Evolutionary conservation across 2,113 vertebrate genomes (phyloP).

Genomic region (Furnarius figulus): DNA sequence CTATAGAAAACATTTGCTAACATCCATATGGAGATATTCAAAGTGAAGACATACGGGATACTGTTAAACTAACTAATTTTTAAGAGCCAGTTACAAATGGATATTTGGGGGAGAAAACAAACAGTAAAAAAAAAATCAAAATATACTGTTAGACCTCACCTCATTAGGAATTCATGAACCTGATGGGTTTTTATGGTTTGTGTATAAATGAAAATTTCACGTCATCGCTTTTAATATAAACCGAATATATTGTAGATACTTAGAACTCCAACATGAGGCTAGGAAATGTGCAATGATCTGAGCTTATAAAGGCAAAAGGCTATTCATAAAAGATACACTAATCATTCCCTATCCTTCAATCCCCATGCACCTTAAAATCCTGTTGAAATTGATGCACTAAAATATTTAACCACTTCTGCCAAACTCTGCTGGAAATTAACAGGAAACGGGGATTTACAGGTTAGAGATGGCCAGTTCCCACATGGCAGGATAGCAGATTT

Average conservation of each 20-base stretch:
- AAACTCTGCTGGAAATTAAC: conserved; percentile 29
- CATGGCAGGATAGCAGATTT: neutral
- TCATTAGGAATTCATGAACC: conserved; percentile 76
- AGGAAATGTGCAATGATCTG: neutral
- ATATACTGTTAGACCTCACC: conserved; percentile 52
- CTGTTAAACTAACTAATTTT: conserved; percentile 33
- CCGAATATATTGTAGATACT: conserved; percentile 51
- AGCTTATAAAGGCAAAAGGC: conserved; percentile 40
- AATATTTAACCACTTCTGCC: conserved; percentile 54
- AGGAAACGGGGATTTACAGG: conserved; percentile 33
- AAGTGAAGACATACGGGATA: neutral
- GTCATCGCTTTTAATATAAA: conserved; percentile 72
- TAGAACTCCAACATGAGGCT: neutral
- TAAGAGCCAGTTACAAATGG: conserved; percentile 23
- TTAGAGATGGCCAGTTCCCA: conserved; percentile 19
- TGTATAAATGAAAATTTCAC: conserved; percentile 78
- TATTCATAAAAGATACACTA: conserved; percentile 1
- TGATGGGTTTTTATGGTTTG: conserved; percentile 73
- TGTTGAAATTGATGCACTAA: conserved; percentile 35
- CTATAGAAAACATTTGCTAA: conserved; percentile 14
- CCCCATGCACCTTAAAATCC: conserved; percentile 28
- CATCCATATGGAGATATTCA: neutral
- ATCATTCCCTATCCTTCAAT: neutral
- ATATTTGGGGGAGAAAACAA: conserved; percentile 61
- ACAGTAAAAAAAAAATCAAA: conserved; percentile 62